phyloP scores from a whole-genome alignment of 1,140 invertebrate genomes.

The Metopolophium dirhodum region DNA sequence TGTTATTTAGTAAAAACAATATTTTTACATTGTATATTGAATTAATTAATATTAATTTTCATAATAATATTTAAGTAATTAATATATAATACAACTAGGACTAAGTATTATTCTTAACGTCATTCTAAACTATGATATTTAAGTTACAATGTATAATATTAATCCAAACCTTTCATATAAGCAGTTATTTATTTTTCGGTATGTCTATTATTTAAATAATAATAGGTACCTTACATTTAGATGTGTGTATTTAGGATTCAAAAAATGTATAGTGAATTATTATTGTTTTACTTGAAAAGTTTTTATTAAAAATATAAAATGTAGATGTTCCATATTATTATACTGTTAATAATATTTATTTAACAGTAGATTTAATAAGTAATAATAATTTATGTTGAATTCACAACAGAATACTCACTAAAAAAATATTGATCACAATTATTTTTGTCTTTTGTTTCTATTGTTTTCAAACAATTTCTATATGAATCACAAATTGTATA shows the following conservation, averaged over 20 bases:
- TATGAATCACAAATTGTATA: neutral
- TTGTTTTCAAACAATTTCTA: neutral
- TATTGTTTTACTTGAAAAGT: neutral
- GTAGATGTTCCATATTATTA: too few relatives aligned
- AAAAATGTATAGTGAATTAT: neutral
- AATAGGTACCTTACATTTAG: neutral
- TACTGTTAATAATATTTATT: too few relatives aligned
- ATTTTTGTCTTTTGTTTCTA: neutral
- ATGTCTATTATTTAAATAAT: neutral
- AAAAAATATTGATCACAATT: neutral
- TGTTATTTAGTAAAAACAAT: neutral
- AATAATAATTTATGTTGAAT: neutral
- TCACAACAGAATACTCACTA: neutral
- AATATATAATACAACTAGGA: neutral
- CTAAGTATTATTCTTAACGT: neutral
- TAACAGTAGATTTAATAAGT: neutral
- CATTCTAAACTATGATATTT: neutral
- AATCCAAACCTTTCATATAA: neutral
- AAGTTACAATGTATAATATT: neutral
- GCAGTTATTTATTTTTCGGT: neutral
- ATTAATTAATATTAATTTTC: too few relatives aligned
- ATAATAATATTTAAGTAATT: too few relatives aligned
- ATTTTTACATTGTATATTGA: too few relatives aligned
- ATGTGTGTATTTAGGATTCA: neutral
- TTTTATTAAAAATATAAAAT: conserved; percentile 6